Evolutionary conservation across 2,888 invertebrate genomes (phyloP), one percentile per base, ranked within the genome.

Genomic region (Andrena minutula): DNA sequence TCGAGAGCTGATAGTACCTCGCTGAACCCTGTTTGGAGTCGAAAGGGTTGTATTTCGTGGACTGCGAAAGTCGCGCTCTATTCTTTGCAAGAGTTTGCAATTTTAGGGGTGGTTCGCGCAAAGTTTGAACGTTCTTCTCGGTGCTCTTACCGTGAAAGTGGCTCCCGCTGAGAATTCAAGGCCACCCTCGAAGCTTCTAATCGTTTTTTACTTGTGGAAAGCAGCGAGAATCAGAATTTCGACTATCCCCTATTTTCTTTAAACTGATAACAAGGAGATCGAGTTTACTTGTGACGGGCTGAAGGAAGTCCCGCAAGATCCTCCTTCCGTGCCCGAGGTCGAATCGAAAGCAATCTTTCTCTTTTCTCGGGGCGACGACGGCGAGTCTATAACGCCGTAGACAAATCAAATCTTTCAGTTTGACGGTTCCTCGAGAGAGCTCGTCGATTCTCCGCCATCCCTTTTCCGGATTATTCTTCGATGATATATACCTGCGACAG

Each of bases 341-440:
- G 76, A 72, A 61, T 72, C 70, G 82, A 79, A 82, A 70, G 75
- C 74, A 82, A 82, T 83, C 81, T 84, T 83, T 71, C 75, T 79
- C 78, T 79, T 84, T 83, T 71, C 75, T 79, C 78, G 60, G 28
- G 71, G 58, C 69, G 79, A 65, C 61, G 68, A 63, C 63, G 63
- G n/a, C 60, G 81, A 70, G 73, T 70, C 78, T 75, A 41, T 79
- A 66, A 82, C 75, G 61, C 78, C 75, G 64, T 78, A 70, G 82
- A 82, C 83, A 82, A 83, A 83, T 83, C 83, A 72, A 82, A 83
- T 83, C 82, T 82, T 74, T 75, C 81, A 75, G 72, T 66, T 82
- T 78, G 78, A 75, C 82, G 82, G 60, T 75, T 77, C 32, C 69
- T 35, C 78, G 30, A 60, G 72, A 56, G 73, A 58, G 26, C 49